A percentile compares a stretch with the other conserved stretches of the same genome.
These are phyloP conservation scores for Limnodromus scolopaceus DNA, from an alignment of 2,797 vertebrate species.

Conservation along the genomic window DNA sequence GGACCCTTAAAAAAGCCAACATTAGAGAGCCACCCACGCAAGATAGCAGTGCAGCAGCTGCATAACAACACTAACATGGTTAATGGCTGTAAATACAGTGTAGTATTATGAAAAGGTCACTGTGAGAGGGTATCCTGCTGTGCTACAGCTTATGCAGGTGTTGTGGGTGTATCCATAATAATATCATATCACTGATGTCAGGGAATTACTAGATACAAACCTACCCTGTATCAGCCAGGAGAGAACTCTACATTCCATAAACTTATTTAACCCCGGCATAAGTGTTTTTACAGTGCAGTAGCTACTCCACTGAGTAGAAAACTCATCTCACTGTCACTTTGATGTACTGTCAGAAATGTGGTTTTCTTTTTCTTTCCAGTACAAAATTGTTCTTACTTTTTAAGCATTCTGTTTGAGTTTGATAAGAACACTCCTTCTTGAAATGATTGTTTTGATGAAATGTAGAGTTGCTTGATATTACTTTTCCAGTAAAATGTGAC, in stretches of 20 bases:
- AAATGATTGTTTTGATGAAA: not conserved
- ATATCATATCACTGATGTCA: not conserved
- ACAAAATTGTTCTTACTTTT: not conserved
- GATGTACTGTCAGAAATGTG: not conserved
- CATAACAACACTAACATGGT: not conserved
- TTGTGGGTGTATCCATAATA: slow-evolving; percentile 14
- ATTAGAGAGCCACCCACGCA: slow-evolving; percentile 51
- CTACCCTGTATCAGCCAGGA: not conserved
- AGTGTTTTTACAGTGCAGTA: not conserved
- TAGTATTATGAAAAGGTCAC: slow-evolving; percentile 41
- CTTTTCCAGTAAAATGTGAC: not conserved
- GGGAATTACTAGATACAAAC: slow-evolving; percentile 25
- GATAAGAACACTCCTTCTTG: not conserved
- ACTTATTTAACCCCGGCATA: not conserved
- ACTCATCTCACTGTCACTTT: not conserved
- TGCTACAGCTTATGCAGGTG: slow-evolving; percentile 41
- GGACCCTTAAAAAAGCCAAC: slow-evolving; percentile 58
- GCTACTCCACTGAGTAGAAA: not conserved
- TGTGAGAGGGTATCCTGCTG: slow-evolving; percentile 29
- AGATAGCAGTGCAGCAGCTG: slow-evolving; percentile 71
- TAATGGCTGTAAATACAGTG: slow-evolving; percentile 1
- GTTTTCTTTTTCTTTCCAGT: not conserved
- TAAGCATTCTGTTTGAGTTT: not conserved
- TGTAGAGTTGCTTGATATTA: not conserved
- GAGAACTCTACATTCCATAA: slow-evolving; percentile 39